Percentiles rank a stretch among this genome's conserved stretches.
phyloP scores from a whole-genome alignment of 92 coral and sea anemone genomes.

The Epizoanthus stellaris region DNA sequence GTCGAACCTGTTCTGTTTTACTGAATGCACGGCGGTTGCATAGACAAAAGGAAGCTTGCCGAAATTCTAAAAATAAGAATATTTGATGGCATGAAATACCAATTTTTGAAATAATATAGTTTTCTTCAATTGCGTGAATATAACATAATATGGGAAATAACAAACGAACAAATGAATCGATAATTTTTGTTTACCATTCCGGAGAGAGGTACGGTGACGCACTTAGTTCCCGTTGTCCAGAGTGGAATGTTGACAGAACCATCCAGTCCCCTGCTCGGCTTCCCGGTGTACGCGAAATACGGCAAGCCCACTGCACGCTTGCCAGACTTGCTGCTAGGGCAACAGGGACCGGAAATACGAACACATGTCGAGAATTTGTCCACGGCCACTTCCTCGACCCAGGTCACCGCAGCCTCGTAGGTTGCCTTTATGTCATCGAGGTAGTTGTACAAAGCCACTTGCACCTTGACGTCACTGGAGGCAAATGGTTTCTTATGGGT shows the following conservation, averaged over 20 bases:
- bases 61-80: conserved; percentile 48
- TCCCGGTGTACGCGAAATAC: conserved; percentile 69
- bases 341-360: conserved; percentile 75
- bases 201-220: conserved; percentile 52
- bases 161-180: not conserved
- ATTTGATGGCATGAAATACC: not conserved
- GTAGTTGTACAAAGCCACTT: conserved; percentile 23
- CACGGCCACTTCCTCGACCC: conserved; percentile 67
- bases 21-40: conserved; percentile 65
- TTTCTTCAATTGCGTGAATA: too few species aligned
- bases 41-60: conserved; percentile 55
- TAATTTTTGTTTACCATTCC: conserved; percentile 40
- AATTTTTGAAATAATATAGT: too few species aligned
- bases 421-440: conserved; percentile 50
- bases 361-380: conserved; percentile 74
- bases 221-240: conserved; percentile 80
- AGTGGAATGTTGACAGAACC: conserved; percentile 60
- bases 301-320: conserved; percentile 56
- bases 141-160: not conserved
- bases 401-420: conserved; percentile 82
- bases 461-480: conserved; percentile 28
- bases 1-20: conserved; percentile 45
- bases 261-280: conserved; percentile 50
- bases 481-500: not conserved
- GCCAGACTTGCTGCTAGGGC: conserved; percentile 34